Percentiles rank a stretch among this genome's conserved stretches.
phyloP scores from a whole-genome alignment of 2,888 invertebrate genomes.

The Bombylius major region DNA sequence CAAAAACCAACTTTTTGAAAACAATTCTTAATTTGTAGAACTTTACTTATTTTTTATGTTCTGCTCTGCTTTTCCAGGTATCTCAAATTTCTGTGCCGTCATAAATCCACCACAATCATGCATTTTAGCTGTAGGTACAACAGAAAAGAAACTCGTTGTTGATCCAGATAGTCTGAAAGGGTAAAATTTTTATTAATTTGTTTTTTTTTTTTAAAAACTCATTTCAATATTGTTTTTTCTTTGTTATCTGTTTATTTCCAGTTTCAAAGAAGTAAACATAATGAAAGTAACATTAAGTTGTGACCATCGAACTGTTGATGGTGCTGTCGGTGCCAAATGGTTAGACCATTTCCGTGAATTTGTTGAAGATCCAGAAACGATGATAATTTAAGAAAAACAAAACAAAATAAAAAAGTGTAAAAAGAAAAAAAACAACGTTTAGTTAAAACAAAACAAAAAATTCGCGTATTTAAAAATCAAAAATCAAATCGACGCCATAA shows the following conservation, averaged over 20 bases:
- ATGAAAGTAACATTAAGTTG: slow-evolving; percentile 89
- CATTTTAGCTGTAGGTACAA: slow-evolving; percentile 81
- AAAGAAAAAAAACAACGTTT: background rate
- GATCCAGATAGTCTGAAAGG: slow-evolving; percentile 62
- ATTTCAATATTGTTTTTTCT: no score
- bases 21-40: background rate
- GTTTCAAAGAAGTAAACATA: slow-evolving; percentile 59
- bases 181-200: slow-evolving; percentile 36
- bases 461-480: background rate
- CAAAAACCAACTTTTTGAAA: background rate
- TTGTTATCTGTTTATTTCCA: slow-evolving; percentile 25
- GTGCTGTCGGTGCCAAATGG: slow-evolving; percentile 96
- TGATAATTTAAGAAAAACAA: slow-evolving; percentile 61
- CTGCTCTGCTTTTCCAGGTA: slow-evolving; percentile 40
- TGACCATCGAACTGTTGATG: slow-evolving; percentile 96
- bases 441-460: no score
- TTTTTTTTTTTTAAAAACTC: background rate
- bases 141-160: slow-evolving; percentile 59
- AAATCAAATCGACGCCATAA: background rate
- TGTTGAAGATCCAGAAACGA: slow-evolving; percentile 85
- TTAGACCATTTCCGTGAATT: slow-evolving; percentile 75
- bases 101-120: slow-evolving; percentile 94
- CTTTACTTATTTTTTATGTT: background rate
- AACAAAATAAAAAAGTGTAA: background rate
- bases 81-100: slow-evolving; percentile 82